Evolutionary conservation across 2,797 vertebrate species (phyloP), one percentile per base, ranked within the genome.

Genomic region (Girardinus metallicus): DNA sequence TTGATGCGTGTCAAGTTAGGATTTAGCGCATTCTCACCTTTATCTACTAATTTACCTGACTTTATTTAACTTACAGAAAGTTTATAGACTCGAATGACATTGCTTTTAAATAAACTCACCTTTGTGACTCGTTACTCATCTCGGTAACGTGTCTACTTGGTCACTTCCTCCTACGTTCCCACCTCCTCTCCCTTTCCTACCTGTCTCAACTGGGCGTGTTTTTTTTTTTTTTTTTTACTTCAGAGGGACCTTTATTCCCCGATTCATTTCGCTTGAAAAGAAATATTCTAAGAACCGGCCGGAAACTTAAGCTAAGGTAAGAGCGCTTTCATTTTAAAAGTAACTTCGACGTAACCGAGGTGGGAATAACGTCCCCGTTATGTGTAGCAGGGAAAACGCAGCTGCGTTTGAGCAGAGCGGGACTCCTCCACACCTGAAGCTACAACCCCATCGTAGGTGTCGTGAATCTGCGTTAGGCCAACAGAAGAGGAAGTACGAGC

Each of bases 161-260:
- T 66, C 72, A 74, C 73, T 74, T 77, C 79, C 79, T 77, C n/a
- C 44, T 77, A 49, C 76, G 49, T 49, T 47, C 2, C 68, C 68
- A 46, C 41, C 68, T 46, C 10, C 43, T 46, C 39, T 29, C 75
- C 60, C 51, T 29, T 6, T 9, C 53, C 55, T 89, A 93, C 90
- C 93, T 93, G 87, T 29, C 31, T 46, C 75, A 31, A 60, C 79
- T 70, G 91, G 94, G 92, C 86, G 93, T 85, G 91, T 76, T 68
- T 29, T 18, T 18, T 3, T 62, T 21, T 26, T 68, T 36, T 39
- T 43, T 26, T 7, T 73, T 72, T 15, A 18, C 51, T 80, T 74
- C 73, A 15, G 8, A 3, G 66, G 47, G 46, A 81, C 8, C 29
- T 7, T 75, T 76, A 47, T 18, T 80, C 80, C 21, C 77, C 34